These are phyloP conservation scores for Neodiprion pinetum DNA, from an alignment of 1,140 invertebrate species.

Conservation along the genomic window DNA sequence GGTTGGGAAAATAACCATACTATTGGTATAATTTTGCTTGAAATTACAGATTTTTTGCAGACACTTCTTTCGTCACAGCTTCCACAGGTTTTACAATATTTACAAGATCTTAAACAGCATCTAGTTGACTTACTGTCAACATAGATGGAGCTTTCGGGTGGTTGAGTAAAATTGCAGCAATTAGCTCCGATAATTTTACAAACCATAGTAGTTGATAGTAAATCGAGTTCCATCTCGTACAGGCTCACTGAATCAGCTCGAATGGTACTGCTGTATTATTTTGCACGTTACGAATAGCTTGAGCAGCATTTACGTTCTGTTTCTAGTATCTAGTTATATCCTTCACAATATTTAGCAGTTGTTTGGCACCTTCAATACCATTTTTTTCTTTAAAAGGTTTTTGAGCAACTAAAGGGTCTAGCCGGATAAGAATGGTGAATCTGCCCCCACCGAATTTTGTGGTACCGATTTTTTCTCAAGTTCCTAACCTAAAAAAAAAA, in stretches of 20 bases:
- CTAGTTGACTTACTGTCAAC: slow-evolving; percentile 34
- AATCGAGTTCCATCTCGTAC: slow-evolving; percentile 38
- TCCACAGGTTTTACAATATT: slow-evolving; percentile 37
- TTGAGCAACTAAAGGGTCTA: not conserved
- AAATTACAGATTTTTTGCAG: slow-evolving; percentile 41
- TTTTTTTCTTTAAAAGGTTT: slow-evolving; percentile 5
- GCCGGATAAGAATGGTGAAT: no score
- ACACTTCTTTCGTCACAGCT: slow-evolving; percentile 41
- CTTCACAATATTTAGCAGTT: slow-evolving; percentile 1
- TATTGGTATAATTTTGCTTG: slow-evolving; percentile 22
- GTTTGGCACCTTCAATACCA: not conserved
- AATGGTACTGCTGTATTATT: slow-evolving; percentile 5
- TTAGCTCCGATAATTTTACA: slow-evolving; percentile 37
- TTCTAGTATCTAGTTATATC: not conserved
- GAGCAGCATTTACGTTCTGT: not conserved
- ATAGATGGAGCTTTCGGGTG: slow-evolving; percentile 38
- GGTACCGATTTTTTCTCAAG: no score
- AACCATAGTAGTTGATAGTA: slow-evolving; percentile 42
- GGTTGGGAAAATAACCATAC: not conserved
- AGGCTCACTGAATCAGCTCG: not conserved
- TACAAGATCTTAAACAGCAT: slow-evolving; percentile 38
- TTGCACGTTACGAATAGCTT: not conserved
- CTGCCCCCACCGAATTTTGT: no score
- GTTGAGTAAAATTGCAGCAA: slow-evolving; percentile 40
- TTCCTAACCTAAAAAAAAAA: no score